Percentiles rank a stretch among this genome's conserved stretches.
These are phyloP conservation scores for Elachura formosa DNA, from an alignment of 2,113 vertebrate genomes.

Conservation along the genomic window DNA sequence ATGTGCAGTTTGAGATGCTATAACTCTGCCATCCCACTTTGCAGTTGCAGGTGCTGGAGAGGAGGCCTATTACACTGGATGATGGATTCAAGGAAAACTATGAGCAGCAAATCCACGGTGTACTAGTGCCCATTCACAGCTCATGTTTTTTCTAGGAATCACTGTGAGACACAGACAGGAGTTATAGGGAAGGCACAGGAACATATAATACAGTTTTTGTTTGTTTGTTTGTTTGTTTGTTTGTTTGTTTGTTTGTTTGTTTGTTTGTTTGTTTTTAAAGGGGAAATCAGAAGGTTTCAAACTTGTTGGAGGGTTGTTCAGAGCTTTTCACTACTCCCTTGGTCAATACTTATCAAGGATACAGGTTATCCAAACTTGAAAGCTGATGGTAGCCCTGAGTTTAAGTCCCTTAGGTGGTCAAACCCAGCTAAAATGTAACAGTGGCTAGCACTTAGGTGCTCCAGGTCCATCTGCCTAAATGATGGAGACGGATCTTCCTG, in stretches of 20 bases:
- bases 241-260: not conserved
- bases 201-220: not conserved
- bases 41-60: not conserved
- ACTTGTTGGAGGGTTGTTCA: not conserved
- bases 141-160: not conserved
- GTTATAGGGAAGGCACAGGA: not conserved
- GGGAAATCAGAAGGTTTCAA: not conserved
- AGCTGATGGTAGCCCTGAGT: not conserved
- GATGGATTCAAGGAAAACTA: not conserved
- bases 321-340: not conserved
- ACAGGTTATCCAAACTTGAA: not conserved
- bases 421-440: not conserved
- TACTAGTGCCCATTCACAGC: not conserved
- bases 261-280: not conserved
- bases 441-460: not conserved
- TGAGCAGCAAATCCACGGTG: not conserved
- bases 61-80: not conserved
- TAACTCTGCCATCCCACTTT: not conserved
- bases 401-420: not conserved
- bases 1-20: not conserved
- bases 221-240: not conserved
- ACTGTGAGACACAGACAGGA: not conserved
- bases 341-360: rapidly evolving
- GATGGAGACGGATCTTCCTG: not conserved
- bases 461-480: not conserved